These are phyloP conservation scores for Hipparchia sbordonii DNA, from an alignment of 2,888 invertebrate genomes.

Conservation along the genomic window DNA sequence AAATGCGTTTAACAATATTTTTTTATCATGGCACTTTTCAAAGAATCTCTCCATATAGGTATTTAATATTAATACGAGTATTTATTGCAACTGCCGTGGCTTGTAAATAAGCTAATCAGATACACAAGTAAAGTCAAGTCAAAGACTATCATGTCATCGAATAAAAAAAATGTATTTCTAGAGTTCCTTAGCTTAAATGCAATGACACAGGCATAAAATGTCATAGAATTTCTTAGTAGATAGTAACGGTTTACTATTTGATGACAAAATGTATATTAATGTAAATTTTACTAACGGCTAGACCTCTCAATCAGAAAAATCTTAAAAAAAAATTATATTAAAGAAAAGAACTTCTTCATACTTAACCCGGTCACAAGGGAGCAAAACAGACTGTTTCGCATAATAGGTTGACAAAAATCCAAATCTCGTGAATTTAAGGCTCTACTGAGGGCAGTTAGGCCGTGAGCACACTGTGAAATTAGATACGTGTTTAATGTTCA, in stretches of 20 bases:
- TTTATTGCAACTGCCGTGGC: background rate
- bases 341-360: background rate
- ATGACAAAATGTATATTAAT: too few species aligned
- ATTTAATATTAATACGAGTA: background rate
- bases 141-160: too few species aligned
- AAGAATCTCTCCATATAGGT: background rate
- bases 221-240: background rate
- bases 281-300: too few species aligned
- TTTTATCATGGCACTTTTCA: background rate
- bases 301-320: too few species aligned
- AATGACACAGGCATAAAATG: background rate
- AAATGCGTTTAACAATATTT: background rate
- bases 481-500: constrained; percentile 49
- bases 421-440: constrained; percentile 42
- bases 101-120: background rate
- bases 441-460: constrained; percentile 46
- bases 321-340: background rate
- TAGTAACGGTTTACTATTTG: too few species aligned
- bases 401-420: constrained; percentile 40
- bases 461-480: constrained; percentile 45
- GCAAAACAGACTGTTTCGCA: constrained; percentile 16
- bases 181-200: background rate
- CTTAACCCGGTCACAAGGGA: background rate
- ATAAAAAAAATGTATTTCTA: background rate
- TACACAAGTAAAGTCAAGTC: too few species aligned